phyloP scores from a whole-genome alignment of 2,888 invertebrate genomes.

The Trissolcus japonicus region DNA sequence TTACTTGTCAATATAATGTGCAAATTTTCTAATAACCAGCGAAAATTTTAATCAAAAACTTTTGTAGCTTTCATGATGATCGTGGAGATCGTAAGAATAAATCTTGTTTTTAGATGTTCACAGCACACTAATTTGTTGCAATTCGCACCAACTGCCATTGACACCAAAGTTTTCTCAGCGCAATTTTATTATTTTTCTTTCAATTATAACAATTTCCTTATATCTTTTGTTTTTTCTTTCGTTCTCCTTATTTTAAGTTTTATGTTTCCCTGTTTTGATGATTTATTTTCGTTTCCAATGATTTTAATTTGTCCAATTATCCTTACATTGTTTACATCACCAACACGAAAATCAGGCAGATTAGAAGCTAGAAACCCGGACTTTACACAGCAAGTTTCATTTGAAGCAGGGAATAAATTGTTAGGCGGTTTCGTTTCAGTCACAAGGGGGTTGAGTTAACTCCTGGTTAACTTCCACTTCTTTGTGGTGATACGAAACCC shows the following conservation, averaged over 20 bases:
- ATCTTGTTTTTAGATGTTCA: too few relatives aligned
- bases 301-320: constrained; percentile 16
- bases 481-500: background rate
- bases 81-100: too few relatives aligned
- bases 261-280: constrained; percentile 11
- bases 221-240: constrained; percentile 44
- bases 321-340: constrained; percentile 32
- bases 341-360: constrained; percentile 37
- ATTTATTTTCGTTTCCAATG: constrained; percentile 13
- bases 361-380: constrained; percentile 25
- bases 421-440: constrained; percentile 4
- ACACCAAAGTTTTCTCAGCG: constrained; percentile 33
- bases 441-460: background rate
- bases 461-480: background rate
- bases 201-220: constrained; percentile 6
- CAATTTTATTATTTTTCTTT: constrained; percentile 25
- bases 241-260: constrained; percentile 14
- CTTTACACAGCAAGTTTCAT: background rate
- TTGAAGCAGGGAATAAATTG: background rate
- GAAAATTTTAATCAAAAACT: background rate
- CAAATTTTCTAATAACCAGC: background rate
- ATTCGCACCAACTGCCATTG: background rate
- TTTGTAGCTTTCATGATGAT: too few relatives aligned
- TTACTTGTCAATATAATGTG: background rate
- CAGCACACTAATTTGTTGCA: background rate